phyloP scores from a whole-genome alignment of 2,113 vertebrate species.

The Apistogramma diplotaenia region DNA sequence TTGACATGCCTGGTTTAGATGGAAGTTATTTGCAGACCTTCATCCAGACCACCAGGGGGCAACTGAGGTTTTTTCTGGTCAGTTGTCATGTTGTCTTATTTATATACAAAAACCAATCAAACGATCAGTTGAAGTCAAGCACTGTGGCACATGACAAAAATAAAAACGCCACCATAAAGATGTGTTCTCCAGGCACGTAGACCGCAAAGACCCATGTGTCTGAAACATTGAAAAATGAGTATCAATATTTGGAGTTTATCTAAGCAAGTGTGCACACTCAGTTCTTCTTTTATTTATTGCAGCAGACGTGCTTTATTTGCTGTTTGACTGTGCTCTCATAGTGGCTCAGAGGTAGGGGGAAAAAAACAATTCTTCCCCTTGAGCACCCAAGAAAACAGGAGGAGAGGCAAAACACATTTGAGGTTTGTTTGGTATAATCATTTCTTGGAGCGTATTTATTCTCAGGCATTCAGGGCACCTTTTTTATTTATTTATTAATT shows the following conservation, averaged over 20 bases:
- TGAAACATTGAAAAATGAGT: conserved; percentile 12
- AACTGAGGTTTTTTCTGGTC: background rate
- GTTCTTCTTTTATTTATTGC: conserved; percentile 26
- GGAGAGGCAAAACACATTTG: conserved; percentile 17
- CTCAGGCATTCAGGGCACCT: background rate
- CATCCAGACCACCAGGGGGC: background rate
- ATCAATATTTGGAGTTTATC: conserved; percentile 7
- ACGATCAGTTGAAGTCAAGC: background rate
- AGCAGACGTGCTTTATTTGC: conserved; percentile 26
- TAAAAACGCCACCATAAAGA: background rate
- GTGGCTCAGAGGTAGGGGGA: background rate
- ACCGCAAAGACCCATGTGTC: background rate
- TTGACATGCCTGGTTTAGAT: too few relatives aligned
- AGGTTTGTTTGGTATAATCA: conserved; percentile 56
- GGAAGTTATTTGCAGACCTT: too few relatives aligned
- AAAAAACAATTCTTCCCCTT: conserved; percentile 15
- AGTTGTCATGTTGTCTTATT: background rate
- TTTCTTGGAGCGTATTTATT: conserved; percentile 53
- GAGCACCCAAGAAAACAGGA: conserved; percentile 19
- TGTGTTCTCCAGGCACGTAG: background rate
- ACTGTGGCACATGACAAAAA: background rate
- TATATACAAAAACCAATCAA: background rate
- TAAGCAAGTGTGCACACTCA: background rate
- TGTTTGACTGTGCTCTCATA: conserved; percentile 18
- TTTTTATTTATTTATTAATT: background rate